A percentile compares a stretch with the other conserved stretches of the same genome.
Conservation (phyloP, 2,888 invertebrate species). For the Tridacna gigas region DNA sequence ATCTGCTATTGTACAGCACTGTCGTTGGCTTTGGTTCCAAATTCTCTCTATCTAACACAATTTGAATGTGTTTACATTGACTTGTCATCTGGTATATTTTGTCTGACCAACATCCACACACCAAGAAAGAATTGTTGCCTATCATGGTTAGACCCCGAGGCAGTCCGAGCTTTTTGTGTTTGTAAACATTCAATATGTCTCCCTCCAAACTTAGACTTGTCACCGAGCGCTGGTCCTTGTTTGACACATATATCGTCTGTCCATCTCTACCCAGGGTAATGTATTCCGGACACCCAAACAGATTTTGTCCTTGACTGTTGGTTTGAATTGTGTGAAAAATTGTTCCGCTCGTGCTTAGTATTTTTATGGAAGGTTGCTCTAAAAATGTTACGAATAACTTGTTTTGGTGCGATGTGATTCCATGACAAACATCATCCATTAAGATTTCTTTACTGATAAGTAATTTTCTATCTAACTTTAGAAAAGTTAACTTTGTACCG, state of each 20-base stretch:
- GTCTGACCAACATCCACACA: background rate
- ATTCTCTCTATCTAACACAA: background rate
- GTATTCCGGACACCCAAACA: background rate
- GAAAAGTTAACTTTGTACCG: background rate
- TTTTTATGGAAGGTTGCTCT: background rate
- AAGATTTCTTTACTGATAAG: background rate
- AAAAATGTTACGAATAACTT: background rate
- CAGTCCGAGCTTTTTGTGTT: background rate
- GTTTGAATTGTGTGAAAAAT: background rate
- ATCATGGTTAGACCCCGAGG: background rate
- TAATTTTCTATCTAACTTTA: background rate
- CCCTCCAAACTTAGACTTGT: background rate
- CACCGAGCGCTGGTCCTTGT: background rate
- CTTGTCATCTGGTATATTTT: background rate
- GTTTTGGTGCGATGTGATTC: background rate
- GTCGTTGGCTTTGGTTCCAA: background rate
- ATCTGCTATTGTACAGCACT: background rate
- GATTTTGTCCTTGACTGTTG: background rate
- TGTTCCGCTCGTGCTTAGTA: background rate
- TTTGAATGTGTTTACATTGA: background rate
- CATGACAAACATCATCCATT: background rate
- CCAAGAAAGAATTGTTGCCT: background rate
- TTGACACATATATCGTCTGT: background rate
- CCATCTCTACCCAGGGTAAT: background rate
- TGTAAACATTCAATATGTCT: background rate